Conservation (phyloP, 2,888 invertebrate genomes). For the Macaria liturata region DNA sequence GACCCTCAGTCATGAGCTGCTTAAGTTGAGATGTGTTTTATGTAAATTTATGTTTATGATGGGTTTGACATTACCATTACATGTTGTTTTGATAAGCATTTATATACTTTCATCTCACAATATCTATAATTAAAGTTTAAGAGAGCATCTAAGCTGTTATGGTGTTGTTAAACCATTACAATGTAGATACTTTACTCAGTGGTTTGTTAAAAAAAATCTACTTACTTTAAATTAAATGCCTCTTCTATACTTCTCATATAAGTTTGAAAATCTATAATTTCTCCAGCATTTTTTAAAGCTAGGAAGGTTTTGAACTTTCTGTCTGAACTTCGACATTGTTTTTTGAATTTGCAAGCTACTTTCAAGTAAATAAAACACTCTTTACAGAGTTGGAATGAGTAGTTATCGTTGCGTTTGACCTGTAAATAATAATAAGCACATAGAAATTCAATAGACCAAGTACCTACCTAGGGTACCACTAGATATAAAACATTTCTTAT, state of each 20-base stretch:
- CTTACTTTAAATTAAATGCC: conserved; percentile 55
- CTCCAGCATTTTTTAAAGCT: conserved; percentile 55
- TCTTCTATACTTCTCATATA: conserved; percentile 64
- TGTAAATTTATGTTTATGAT: no score
- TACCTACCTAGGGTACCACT: no score
- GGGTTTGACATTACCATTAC: no score
- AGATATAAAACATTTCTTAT: no score
- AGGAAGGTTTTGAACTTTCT: conserved; percentile 62
- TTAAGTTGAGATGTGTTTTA: no score
- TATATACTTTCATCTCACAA: no score
- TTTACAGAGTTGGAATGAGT: conserved; percentile 73
- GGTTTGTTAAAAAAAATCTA: background rate
- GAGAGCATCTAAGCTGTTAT: no score
- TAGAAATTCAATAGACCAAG: background rate
- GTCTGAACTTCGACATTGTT: conserved; percentile 70
- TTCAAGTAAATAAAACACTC: conserved; percentile 68
- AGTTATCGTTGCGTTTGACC: conserved; percentile 68
- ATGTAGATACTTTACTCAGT: background rate
- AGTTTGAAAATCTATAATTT: conserved; percentile 54
- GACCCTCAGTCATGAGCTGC: no score
- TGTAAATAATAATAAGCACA: conserved; percentile 38
- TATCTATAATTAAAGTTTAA: no score
- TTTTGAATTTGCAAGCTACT: conserved; percentile 70
- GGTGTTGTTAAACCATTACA: no score
- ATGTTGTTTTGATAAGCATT: no score